These are phyloP conservation scores for Drosophila pegasa DNA, from an alignment of 2,888 invertebrate species.

Conservation along the genomic window DNA sequence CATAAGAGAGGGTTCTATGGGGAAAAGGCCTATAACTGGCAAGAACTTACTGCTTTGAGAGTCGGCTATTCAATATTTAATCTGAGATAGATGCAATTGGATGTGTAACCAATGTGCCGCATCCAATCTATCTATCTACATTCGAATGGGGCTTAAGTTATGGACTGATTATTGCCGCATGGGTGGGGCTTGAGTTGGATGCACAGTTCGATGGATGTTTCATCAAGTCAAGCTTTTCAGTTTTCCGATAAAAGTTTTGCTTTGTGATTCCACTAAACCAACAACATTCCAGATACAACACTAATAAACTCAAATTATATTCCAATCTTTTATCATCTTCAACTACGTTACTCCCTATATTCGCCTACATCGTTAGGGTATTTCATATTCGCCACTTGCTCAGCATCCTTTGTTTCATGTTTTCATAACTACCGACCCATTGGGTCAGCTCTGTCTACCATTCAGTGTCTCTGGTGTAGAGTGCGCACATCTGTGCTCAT, in stretches of 20 bases:
- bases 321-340: too few species aligned
- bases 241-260: neutral
- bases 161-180: neutral
- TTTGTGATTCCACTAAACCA: neutral
- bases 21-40: too few species aligned
- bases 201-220: neutral
- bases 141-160: neutral
- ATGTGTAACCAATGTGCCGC: neutral
- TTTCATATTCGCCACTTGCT: neutral
- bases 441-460: slow-evolving; percentile 29
- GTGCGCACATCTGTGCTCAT: slow-evolving; percentile 59
- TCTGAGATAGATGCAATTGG: neutral
- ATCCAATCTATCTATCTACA: neutral
- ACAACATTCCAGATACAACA: neutral
- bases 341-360: too few species aligned
- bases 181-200: too few species aligned
- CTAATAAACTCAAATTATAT: too few species aligned
- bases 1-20: neutral
- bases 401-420: neutral
- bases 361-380: neutral
- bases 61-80: neutral
- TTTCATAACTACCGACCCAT: slow-evolving; percentile 34
- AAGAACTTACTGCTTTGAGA: neutral
- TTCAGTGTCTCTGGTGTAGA: slow-evolving; percentile 20
- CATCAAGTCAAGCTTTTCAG: neutral